Percentiles rank a stretch among this genome's conserved stretches.
Evolutionary conservation across 2,113 vertebrate species (phyloP).

Genomic region (Rhinolophus ferrumequinum): DNA sequence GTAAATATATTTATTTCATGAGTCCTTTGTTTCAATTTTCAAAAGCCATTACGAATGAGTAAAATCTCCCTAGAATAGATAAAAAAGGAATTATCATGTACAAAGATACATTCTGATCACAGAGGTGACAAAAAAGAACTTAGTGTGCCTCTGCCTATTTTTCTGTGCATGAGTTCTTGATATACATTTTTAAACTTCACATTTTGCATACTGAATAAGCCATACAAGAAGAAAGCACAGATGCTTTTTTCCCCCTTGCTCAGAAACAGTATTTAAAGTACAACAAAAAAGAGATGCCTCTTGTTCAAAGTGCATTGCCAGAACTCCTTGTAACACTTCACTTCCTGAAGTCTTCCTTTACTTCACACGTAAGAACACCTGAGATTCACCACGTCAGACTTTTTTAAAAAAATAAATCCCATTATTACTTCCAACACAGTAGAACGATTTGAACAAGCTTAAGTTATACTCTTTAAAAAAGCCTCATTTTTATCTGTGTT

Average conservation of each 20-base stretch:
- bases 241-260: neutral
- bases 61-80: neutral
- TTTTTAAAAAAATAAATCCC: neutral
- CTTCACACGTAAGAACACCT: constrained; percentile 58
- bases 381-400: constrained; percentile 27
- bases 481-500: neutral
- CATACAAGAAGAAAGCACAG: neutral
- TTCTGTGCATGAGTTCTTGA: neutral
- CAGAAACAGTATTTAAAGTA: neutral
- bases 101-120: neutral
- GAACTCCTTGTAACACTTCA: neutral
- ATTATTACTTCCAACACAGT: constrained; percentile 33
- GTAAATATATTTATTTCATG: neutral
- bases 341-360: constrained; percentile 57
- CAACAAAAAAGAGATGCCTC: neutral
- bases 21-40: constrained; percentile 54
- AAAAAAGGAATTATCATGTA: neutral
- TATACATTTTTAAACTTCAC: neutral
- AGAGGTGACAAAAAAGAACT: neutral
- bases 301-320: neutral
- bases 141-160: neutral
- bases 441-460: neutral
- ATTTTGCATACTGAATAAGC: constrained; percentile 56
- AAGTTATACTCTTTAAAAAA: neutral
- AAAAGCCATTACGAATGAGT: constrained; percentile 35